Evolutionary conservation across 2,888 invertebrate species (phyloP), one percentile per base, ranked within the genome.

Genomic region (Drosophila tripunctata): DNA sequence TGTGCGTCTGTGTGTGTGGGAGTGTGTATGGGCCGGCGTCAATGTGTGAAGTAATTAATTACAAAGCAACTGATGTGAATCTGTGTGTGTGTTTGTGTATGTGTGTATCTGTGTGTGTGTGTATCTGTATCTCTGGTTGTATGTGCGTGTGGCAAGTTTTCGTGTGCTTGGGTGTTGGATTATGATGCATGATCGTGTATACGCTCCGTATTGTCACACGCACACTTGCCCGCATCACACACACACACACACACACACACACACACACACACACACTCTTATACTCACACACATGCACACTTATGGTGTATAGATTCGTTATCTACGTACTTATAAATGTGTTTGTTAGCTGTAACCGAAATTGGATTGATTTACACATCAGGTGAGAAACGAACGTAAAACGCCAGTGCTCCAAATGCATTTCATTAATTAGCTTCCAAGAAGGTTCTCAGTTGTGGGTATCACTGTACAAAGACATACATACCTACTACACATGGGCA

Each of bases 11-110:
- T 61, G 33, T 45, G 56, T 41, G 57, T 74, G 52, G 31, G 24
- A 21, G 40, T 55, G 58, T 51, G 51, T 52, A n/a, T 40, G 50
- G 60, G 66, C 67, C 64, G 83, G 87, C 79, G 87, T 83, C 79
- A 83, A 85, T 77, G 88, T 87, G 85, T 88, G 83, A 88, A 84
- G 88, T 87, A 87, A 87, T 87, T 87, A 87, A 87, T 87, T 88
- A 88, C 87, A 78, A 78, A 79, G 75, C 86, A 83, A 77, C 78
- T 86, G 86, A 82, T 82, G 83, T 87, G 74, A 58, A 81, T 84
- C 79, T 81, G 64, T 80, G 47, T 70, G 57, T 60, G 15, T 52
- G 30, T 47, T 12, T 67, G 15, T 33, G 2, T 36, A 36, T 38
- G 10, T 50, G 3, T 12, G 33, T 52, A 24, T 38, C 24, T 24